Conservation (phyloP, 2,888 invertebrate genomes). For the Drosophila hawaiiensis region DNA sequence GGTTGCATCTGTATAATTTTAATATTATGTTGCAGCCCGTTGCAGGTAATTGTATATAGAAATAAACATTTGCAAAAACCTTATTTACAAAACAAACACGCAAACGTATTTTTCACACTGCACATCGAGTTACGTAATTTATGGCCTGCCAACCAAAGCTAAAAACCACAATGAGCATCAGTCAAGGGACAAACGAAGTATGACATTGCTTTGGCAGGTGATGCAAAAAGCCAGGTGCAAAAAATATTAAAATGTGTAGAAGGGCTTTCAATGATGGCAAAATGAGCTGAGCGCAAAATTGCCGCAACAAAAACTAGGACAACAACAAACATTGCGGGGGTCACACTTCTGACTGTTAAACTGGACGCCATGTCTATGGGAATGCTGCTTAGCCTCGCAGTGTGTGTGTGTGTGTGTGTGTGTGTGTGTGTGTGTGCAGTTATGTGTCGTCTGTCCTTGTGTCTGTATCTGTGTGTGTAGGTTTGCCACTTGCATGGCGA, state of each 20-base stretch:
- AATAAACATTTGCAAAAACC: neutral
- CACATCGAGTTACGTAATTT: slow-evolving; percentile 63
- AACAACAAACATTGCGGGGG: slow-evolving; percentile 32
- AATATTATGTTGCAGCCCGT: neutral
- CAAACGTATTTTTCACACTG: slow-evolving; percentile 14
- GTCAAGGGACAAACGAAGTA: slow-evolving; percentile 24
- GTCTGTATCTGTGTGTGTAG: slow-evolving; percentile 35
- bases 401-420: slow-evolving; percentile 19
- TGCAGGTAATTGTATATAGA: neutral
- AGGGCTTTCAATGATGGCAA: slow-evolving; percentile 62
- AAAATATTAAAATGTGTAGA: slow-evolving; percentile 51
- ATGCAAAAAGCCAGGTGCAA: slow-evolving; percentile 26
- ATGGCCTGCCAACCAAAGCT: slow-evolving; percentile 40
- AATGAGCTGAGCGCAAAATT: slow-evolving; percentile 65
- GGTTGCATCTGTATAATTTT: slow-evolving; percentile 8
- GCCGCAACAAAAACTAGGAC: slow-evolving; percentile 28
- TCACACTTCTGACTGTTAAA: slow-evolving; percentile 48
- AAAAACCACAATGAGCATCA: slow-evolving; percentile 32
- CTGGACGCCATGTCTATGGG: slow-evolving; percentile 52
- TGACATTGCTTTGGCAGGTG: slow-evolving; percentile 48
- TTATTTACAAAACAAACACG: neutral
- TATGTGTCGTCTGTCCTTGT: slow-evolving; percentile 17
- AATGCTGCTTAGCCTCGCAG: slow-evolving; percentile 72
- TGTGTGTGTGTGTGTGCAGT: slow-evolving; percentile 29
- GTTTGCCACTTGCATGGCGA: slow-evolving; percentile 68